These are phyloP conservation scores for Lophura nycthemera DNA, from an alignment of 2,113 vertebrate genomes.

Conservation along the genomic window DNA sequence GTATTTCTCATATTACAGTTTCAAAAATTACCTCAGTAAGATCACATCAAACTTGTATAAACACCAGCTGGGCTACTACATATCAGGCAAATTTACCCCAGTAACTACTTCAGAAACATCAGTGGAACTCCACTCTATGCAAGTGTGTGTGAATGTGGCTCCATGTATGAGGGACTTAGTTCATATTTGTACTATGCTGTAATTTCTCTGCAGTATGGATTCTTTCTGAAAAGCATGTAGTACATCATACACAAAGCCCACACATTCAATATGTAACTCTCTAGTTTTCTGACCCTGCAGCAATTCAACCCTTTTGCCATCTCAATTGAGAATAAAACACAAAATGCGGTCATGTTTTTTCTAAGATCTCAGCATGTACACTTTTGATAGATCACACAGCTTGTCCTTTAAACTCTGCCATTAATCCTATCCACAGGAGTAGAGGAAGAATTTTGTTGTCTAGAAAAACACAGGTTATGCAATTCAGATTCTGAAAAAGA, in stretches of 20 bases:
- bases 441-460: background rate
- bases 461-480: constrained; percentile 27
- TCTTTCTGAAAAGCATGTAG: background rate
- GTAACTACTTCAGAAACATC: background rate
- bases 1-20: background rate
- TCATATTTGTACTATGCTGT: background rate
- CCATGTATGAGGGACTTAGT: background rate
- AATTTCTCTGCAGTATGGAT: background rate
- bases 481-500: constrained; percentile 17
- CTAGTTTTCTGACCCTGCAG: constrained; percentile 30
- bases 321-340: constrained; percentile 7
- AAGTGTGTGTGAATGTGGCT: background rate
- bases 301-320: constrained; percentile 25
- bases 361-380: constrained; percentile 53
- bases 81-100: background rate
- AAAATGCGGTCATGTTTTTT: constrained; percentile 40
- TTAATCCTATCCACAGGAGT: constrained; percentile 63
- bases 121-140: background rate
- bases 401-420: constrained; percentile 67
- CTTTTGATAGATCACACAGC: constrained; percentile 60
- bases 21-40: constrained; percentile 3
- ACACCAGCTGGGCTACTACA: background rate
- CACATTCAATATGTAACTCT: background rate
- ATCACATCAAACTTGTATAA: background rate
- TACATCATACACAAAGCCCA: background rate